Percentiles rank a stretch among this genome's conserved stretches.
These are phyloP conservation scores for Montipora sp. DNA, from an alignment of 64 coral and sea anemone species.

Conservation along the genomic window DNA sequence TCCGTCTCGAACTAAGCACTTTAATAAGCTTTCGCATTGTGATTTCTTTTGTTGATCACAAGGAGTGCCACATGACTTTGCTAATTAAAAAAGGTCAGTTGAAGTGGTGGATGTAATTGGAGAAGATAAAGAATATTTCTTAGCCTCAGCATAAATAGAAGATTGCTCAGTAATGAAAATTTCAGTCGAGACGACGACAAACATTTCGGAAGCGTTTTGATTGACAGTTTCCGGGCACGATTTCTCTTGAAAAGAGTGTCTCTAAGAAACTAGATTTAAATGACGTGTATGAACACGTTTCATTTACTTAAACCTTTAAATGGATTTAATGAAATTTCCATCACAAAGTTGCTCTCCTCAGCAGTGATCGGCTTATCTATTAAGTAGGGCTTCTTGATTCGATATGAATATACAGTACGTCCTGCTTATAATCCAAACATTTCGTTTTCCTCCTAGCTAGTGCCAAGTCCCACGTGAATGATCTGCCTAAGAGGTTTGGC, in stretches of 20 bases:
- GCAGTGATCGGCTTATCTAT: not conserved
- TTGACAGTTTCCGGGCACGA: conserved; percentile 15
- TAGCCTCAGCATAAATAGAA: too few relatives aligned
- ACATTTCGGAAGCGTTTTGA: not conserved
- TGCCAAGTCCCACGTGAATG: not conserved
- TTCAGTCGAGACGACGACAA: not conserved
- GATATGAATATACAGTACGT: not conserved
- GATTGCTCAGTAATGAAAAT: not conserved
- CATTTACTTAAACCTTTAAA: conserved; percentile 31
- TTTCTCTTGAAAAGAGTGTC: not conserved
- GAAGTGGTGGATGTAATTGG: too few relatives aligned
- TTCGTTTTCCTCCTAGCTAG: too few relatives aligned
- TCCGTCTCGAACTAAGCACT: too few relatives aligned
- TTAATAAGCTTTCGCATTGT: too few relatives aligned
- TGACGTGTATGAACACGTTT: conserved; percentile 20
- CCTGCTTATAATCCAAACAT: too few relatives aligned
- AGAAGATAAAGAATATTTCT: too few relatives aligned
- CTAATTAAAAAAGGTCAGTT: too few relatives aligned
- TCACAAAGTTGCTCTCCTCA: not conserved
- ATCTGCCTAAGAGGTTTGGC: not conserved
- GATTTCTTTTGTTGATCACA: too few relatives aligned
- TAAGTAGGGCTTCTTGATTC: not conserved
- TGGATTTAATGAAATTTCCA: conserved; percentile 29
- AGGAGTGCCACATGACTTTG: too few relatives aligned
- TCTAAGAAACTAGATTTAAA: conserved; percentile 4